A percentile compares a stretch with the other conserved stretches of the same genome.
Conservation (phyloP, 1,140 invertebrate species). For the Drosophila nannoptera region DNA sequence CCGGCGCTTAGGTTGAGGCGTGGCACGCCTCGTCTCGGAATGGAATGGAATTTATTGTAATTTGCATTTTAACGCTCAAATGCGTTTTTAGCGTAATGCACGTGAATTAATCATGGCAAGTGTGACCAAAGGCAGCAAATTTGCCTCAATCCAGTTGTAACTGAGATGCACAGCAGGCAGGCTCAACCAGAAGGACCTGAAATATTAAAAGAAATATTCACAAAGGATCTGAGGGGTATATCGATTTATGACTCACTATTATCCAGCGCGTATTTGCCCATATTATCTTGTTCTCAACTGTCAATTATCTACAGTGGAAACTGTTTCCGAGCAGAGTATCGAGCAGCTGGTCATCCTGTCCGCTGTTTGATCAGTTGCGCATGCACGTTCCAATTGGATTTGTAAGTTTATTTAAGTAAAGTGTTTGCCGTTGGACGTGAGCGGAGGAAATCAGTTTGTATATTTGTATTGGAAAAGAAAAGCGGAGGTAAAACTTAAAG, state of each 20-base stretch:
- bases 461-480: conserved; percentile 11
- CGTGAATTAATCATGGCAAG: conserved; percentile 54
- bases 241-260: no score
- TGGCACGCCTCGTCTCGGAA: conserved; percentile 1
- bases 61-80: conserved; percentile 76
- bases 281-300: no score
- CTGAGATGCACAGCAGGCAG: no score
- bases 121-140: conserved; percentile 8
- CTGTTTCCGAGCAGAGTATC: no score
- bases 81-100: conserved; percentile 63
- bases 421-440: conserved; percentile 11
- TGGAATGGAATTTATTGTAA: conserved; percentile 67
- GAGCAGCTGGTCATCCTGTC: no score
- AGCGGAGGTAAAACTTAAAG: conserved; percentile 26
- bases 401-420: conserved; percentile 8
- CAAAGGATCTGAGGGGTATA: no score
- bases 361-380: conserved; percentile 15
- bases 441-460: conserved; percentile 22
- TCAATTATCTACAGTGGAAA: no score
- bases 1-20: not conserved
- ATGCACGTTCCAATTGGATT: conserved; percentile 23
- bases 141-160: no score
- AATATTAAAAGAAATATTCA: no score
- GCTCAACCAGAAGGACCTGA: no score
- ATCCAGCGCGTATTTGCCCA: no score